A percentile compares a stretch with the other conserved stretches of the same genome.
Evolutionary conservation across 2,888 invertebrate species (phyloP).

Genomic region (Antheraea assamensis): DNA sequence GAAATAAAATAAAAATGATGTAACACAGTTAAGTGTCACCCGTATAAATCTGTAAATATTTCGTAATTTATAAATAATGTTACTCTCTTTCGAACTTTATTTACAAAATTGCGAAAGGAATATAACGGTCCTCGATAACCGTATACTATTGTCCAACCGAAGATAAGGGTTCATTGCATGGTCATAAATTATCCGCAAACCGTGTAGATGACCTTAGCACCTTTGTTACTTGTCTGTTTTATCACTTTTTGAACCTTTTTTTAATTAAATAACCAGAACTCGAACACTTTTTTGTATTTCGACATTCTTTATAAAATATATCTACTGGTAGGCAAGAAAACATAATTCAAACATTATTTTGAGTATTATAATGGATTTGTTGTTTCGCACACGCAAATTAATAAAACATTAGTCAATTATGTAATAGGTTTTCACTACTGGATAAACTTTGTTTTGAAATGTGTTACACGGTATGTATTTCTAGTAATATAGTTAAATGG

Average conservation of each 20-base stretch:
- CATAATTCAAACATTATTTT: too few relatives aligned
- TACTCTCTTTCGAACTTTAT: background rate
- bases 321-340: too few relatives aligned
- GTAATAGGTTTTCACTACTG: too few relatives aligned
- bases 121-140: background rate
- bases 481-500: too few relatives aligned
- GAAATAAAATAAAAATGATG: background rate
- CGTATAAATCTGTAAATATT: background rate
- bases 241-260: background rate
- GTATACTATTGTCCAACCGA: slow-evolving; percentile 2
- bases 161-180: background rate
- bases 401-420: too few relatives aligned
- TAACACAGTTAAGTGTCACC: too few relatives aligned
- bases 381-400: too few relatives aligned
- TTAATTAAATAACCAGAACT: background rate
- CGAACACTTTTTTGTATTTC: background rate
- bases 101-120: background rate
- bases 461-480: too few relatives aligned
- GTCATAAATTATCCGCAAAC: background rate
- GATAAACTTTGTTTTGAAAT: too few relatives aligned
- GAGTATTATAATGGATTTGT: too few relatives aligned
- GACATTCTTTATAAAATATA: background rate
- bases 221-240: background rate
- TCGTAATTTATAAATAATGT: background rate
- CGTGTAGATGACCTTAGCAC: background rate